Evolutionary conservation across 2,888 invertebrate genomes (phyloP), one percentile per base, ranked within the genome.

Genomic region (Harpalus rubripes): DNA sequence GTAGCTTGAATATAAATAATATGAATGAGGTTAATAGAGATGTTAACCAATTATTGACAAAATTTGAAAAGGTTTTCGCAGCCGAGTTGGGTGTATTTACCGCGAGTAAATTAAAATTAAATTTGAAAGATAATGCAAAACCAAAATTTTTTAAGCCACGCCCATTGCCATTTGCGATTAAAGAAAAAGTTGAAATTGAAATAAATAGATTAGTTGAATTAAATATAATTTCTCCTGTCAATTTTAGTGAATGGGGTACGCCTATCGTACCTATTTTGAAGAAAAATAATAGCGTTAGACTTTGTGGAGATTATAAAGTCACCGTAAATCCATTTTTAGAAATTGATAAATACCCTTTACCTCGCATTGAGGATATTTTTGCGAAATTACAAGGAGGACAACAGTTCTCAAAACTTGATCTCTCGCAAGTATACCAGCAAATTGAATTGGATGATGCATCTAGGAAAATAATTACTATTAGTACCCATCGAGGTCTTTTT

Each of bases 281-380:
- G 88, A 44, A 84, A 68, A 8, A 86, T 52, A 15, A 15, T 8
- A 86, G 86, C 7, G 87, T 85, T 0, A 87, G 87, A 76, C n/a
- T 68, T 12, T 22, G 68, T 68, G 68, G 68, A 15, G 26, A 68
- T 26, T 88, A 85, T 80, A 88, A 88, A 8, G 85, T 88, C 1
- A 88, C 87, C 88, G 0, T 16, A 88, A 65, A 89, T 88, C 82
- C 87, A 87, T 72, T 86, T 85, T 72, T 88, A 44, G 87, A 88
- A 0, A 88, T 88, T 0, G 87, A 88, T 7, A 84, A 87, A n/a
- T 86, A 87, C 52, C 86, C 86, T 44, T 41, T 87, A 39, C 86
- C 86, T 5, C 76, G 85, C 5, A 86, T 86, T 7, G 85, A 87
- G 7, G 86, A 86, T 44, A 56, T 85, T 5, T 86, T 81, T 83